Conservation (phyloP, 2,797 vertebrate genomes). For the Monodelphis domestica region DNA sequence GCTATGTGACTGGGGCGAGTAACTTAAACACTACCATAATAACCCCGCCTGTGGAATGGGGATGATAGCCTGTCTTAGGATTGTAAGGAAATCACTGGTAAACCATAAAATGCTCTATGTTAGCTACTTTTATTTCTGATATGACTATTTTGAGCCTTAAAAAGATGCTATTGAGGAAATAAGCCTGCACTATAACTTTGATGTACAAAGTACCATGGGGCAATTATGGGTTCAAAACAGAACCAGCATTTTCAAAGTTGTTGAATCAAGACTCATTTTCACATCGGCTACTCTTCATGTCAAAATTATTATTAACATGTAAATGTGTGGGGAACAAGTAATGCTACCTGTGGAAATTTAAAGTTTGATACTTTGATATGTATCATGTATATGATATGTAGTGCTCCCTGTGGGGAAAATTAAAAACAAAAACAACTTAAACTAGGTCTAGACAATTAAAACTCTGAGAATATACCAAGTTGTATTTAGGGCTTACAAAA, state of each 20-base stretch:
- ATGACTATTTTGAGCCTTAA: background rate
- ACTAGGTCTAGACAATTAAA: background rate
- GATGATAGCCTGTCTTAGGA: background rate
- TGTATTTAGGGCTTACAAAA: background rate
- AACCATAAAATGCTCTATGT: background rate
- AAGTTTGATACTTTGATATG: background rate
- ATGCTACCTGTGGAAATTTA: background rate
- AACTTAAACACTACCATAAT: background rate
- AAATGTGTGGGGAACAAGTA: background rate
- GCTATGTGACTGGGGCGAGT: background rate
- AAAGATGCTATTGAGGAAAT: background rate
- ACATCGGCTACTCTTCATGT: background rate
- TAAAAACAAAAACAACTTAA: background rate
- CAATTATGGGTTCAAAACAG: background rate
- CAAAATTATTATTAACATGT: conserved; percentile 6
- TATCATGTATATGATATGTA: too few relatives aligned
- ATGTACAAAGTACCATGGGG: background rate
- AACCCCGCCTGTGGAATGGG: background rate
- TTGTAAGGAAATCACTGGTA: background rate
- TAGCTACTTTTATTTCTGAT: background rate
- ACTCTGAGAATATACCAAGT: background rate
- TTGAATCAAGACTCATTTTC: background rate
- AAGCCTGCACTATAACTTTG: conserved; percentile 12
- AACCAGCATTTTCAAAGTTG: background rate
- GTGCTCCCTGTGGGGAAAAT: background rate